Base-by-base conservation (phyloP, 2,797 vertebrate genomes). In the Otus scops region DNA sequence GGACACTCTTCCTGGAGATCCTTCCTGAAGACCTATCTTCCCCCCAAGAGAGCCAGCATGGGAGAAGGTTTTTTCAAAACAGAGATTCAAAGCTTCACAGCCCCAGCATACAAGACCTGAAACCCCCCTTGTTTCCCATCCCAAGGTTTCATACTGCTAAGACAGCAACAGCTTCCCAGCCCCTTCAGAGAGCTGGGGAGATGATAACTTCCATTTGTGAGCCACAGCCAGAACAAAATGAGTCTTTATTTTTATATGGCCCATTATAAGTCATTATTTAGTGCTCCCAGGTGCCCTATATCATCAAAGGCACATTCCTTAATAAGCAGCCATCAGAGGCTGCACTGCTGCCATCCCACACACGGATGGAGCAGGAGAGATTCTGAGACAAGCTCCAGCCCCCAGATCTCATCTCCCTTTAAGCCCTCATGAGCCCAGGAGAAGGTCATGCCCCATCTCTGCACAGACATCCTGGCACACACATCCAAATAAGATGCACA, bases 161-260 rank as follows among this genome's bases (percentile, higher is more conserved):
- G 85, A 56, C 13, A 95, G 68, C 36, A 87, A 71, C 85, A 53
- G 34, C 34, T 92, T 87, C 70, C 36, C 76, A 88, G 61, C 7
- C 82, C 48, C 64, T 89, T 74, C 7, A 4, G 75, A 82, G 54
- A 85, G 34, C 38, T 6, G 4, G 26, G 64, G 80, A 94, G 77
- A 85, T 94, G 65, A 81, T 82, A 88, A 76, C 85, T 96, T 87
- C 63, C 69, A 92, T 82, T 96, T 80, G 94, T 94, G 95, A 96
- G 85, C 89, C 61, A 81, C 27, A 27, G 89, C 5, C 93, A 96
- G 88, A 80, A 78, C 50, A 87, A 89, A 97, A 95, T 63, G 76
- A 95, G 88, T 30, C 60, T 79, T 60, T 69, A 67, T 76, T 94
- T 95, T 48, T 60, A 93, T 76, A 80, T 30, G 45, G 38, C 47